These are phyloP conservation scores for Sphecodes monilicornis DNA, from an alignment of 2,888 invertebrate genomes.

Conservation along the genomic window DNA sequence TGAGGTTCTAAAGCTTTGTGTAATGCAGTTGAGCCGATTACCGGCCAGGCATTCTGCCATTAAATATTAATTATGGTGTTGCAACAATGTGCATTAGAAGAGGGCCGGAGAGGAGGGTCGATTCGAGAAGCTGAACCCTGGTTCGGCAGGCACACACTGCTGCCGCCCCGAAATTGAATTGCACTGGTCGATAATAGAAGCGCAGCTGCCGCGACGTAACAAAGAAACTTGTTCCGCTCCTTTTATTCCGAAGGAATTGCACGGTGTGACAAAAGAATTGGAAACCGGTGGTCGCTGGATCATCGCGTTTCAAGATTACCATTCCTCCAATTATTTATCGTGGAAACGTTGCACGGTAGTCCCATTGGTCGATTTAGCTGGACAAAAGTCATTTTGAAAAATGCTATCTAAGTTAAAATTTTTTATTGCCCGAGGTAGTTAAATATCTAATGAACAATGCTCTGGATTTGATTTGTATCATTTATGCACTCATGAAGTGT, in stretches of 20 bases:
- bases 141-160: neutral
- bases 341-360: neutral
- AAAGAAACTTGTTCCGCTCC: slow-evolving; percentile 40
- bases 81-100: slow-evolving; percentile 54
- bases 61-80: slow-evolving; percentile 69
- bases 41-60: slow-evolving; percentile 53
- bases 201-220: slow-evolving; percentile 34
- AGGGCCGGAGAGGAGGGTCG: neutral
- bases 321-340: neutral
- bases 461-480: too few relatives aligned
- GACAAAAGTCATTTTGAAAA: too few relatives aligned
- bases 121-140: slow-evolving; percentile 38
- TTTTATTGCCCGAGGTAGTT: too few relatives aligned
- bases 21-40: slow-evolving; percentile 71
- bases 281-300: slow-evolving; percentile 23
- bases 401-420: too few relatives aligned
- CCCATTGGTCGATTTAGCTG: too few relatives aligned
- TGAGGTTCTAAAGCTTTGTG: slow-evolving; percentile 51
- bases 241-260: slow-evolving; percentile 34
- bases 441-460: too few relatives aligned
- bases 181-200: slow-evolving; percentile 50
- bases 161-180: slow-evolving; percentile 28
- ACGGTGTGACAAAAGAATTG: slow-evolving; percentile 33
- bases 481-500: too few relatives aligned
- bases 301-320: neutral